Percentiles rank a stretch among this genome's conserved stretches.
These are phyloP conservation scores for Aphelocoma californica DNA, from an alignment of 2,797 vertebrate genomes.

Conservation along the genomic window DNA sequence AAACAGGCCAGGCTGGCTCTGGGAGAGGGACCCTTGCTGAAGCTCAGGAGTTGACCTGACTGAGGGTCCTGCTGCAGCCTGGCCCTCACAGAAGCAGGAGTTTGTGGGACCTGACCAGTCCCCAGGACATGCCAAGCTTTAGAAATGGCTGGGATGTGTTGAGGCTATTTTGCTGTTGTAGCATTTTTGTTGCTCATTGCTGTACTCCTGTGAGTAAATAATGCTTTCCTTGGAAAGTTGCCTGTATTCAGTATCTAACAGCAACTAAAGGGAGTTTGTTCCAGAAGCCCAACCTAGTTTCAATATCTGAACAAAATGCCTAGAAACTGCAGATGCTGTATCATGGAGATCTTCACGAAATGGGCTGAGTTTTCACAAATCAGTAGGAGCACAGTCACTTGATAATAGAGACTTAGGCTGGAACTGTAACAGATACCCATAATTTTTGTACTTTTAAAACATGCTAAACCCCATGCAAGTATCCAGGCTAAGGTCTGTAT, in stretches of 20 bases:
- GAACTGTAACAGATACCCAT: background rate
- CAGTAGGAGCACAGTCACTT: background rate
- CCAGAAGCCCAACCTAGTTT: background rate
- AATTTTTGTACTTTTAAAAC: background rate
- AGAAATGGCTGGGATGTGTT: background rate
- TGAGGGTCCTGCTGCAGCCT: background rate
- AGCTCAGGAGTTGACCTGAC: background rate
- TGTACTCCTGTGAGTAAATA: background rate
- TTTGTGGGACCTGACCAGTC: background rate
- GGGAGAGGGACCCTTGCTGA: background rate
- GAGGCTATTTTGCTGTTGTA: background rate
- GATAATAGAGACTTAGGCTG: background rate
- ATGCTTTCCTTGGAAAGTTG: background rate
- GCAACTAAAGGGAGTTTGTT: background rate
- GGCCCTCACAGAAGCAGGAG: accelerated
- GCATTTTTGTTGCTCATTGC: background rate
- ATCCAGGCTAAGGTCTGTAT: background rate
- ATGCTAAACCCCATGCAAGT: background rate
- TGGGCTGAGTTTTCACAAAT: background rate
- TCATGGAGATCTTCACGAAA: background rate
- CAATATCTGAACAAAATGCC: background rate
- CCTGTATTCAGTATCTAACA: background rate
- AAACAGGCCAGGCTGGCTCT: background rate
- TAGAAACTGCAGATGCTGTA: background rate
- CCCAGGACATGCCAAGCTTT: background rate